A percentile compares a stretch with the other conserved stretches of the same genome.
phyloP scores from a whole-genome alignment of 1,140 invertebrate species.

The Magallana gigas region DNA sequence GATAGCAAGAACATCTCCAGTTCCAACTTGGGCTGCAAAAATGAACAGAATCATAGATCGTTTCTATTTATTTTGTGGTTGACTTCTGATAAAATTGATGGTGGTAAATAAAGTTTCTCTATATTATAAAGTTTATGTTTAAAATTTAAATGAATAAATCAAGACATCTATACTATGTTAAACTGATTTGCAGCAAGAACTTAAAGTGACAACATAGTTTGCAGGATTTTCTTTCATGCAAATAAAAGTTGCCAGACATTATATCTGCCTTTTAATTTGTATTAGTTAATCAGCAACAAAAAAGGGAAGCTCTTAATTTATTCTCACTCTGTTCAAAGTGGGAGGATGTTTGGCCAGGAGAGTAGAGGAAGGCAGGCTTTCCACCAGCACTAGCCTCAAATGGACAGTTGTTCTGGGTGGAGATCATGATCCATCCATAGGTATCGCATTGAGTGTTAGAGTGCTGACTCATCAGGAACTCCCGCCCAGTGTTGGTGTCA shows the following conservation, averaged over 20 bases:
- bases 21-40: slow-evolving; percentile 58
- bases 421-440: slow-evolving; percentile 70
- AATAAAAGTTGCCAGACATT: too few relatives aligned
- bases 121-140: too few relatives aligned
- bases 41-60: not conserved
- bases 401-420: slow-evolving; percentile 64
- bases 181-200: too few relatives aligned
- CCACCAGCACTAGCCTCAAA: slow-evolving; percentile 59
- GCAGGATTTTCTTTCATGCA: too few relatives aligned
- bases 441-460: slow-evolving; percentile 59
- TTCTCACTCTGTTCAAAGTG: slow-evolving; percentile 61
- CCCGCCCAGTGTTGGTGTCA: slow-evolving; percentile 60
- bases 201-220: too few relatives aligned
- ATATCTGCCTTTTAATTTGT: not conserved
- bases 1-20: slow-evolving; percentile 71
- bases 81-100: too few relatives aligned
- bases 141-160: too few relatives aligned
- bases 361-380: slow-evolving; percentile 68
- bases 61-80: too few relatives aligned
- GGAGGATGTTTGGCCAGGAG: slow-evolving; percentile 55
- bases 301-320: not conserved
- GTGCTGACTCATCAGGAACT: slow-evolving; percentile 64
- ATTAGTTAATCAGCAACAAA: not conserved
- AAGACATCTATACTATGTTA: too few relatives aligned
- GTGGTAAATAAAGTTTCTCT: too few relatives aligned